Conservation (phyloP, 2,113 vertebrate genomes). For the Acrocephalus arundinaceus region DNA sequence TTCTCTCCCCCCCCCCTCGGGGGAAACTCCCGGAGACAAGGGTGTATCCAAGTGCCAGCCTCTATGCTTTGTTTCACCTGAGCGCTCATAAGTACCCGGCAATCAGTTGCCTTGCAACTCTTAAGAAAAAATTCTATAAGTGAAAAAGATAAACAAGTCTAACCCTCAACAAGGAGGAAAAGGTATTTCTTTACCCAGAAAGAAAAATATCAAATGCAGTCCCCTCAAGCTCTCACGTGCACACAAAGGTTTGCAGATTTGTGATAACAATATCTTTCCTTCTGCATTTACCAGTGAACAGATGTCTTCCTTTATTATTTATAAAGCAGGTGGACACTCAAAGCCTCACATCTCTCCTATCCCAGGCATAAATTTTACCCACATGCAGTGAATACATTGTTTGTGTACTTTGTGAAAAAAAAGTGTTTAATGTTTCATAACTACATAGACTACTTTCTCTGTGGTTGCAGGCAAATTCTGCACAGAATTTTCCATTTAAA, state of each 20-base stretch:
- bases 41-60: no score
- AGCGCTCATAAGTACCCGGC: no score
- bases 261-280: neutral
- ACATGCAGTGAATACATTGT: fast-evolving
- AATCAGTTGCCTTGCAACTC: no score
- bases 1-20: no score
- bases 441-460: neutral
- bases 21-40: no score
- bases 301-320: conserved; percentile 16
- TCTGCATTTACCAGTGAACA: neutral
- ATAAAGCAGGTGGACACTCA: neutral
- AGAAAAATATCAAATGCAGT: neutral
- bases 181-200: neutral
- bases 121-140: no score
- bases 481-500: neutral
- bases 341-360: neutral
- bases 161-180: no score
- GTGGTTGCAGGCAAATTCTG: neutral
- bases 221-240: neutral
- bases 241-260: neutral
- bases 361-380: neutral
- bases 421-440: neutral
- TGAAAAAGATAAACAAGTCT: no score
- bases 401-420: neutral
- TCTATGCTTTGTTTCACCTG: no score